Percentiles rank a stretch among this genome's conserved stretches.
Evolutionary conservation across 2,797 vertebrate species (phyloP).

Genomic region (Babyrousa celebensis): DNA sequence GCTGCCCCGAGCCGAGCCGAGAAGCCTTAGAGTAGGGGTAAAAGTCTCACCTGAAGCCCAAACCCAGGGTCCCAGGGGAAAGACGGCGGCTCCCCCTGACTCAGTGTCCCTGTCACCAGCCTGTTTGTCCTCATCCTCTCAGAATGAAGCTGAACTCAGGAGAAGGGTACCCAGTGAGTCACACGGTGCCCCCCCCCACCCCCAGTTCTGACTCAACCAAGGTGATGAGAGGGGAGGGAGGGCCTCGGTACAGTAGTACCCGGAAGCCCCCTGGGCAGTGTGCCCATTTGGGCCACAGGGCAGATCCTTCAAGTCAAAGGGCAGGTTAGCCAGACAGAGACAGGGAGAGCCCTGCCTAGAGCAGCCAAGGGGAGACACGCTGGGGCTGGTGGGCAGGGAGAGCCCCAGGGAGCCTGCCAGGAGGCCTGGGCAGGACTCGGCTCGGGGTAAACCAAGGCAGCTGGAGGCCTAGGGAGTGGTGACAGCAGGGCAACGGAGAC

Average conservation of each 20-base stretch:
- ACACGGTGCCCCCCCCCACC: background rate
- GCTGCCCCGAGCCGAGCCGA: no score
- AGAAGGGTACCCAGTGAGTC: conserved; percentile 80
- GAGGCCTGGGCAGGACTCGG: background rate
- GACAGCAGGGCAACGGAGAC: conserved; percentile 74
- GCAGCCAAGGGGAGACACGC: conserved; percentile 62
- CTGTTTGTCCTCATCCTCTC: conserved; percentile 67
- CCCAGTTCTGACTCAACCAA: conserved; percentile 77
- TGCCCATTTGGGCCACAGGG: conserved; percentile 63
- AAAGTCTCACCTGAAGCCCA: conserved; percentile 44
- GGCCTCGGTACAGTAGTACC: background rate
- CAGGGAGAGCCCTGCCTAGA: conserved; percentile 63
- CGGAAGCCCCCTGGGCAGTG: conserved; percentile 79
- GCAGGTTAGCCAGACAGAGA: conserved; percentile 24
- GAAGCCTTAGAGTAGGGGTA: background rate
- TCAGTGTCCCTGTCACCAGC: conserved; percentile 77
- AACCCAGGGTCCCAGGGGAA: background rate
- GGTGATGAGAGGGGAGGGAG: conserved; percentile 24
- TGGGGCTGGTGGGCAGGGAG: conserved; percentile 61
- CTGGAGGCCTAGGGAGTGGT: background rate
- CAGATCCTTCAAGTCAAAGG: conserved; percentile 55
- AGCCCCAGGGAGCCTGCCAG: background rate
- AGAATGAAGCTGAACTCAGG: conserved; percentile 82
- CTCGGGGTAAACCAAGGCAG: background rate
- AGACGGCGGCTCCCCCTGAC: conserved; percentile 47